Evolutionary conservation across 2,113 vertebrate genomes (phyloP).

Genomic region (Cyanistes caeruleus): DNA sequence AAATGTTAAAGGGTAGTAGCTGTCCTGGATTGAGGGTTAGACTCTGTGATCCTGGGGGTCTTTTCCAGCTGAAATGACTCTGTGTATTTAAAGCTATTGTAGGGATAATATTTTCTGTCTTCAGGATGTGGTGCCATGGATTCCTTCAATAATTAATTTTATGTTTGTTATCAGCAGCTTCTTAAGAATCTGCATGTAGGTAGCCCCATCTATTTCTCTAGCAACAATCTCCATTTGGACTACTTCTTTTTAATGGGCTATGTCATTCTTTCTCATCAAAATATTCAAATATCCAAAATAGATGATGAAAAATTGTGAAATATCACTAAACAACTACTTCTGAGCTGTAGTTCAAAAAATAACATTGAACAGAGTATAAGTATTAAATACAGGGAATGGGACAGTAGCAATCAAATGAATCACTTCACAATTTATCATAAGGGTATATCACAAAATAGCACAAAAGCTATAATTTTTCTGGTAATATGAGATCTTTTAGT

Average conservation of each 20-base stretch:
- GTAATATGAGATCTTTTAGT: neutral
- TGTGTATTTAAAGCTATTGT: neutral
- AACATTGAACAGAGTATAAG: neutral
- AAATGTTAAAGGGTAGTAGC: neutral
- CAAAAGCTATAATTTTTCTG: neutral
- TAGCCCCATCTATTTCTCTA: neutral
- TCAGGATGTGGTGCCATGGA: neutral
- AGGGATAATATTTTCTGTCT: neutral
- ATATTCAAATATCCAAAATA: neutral
- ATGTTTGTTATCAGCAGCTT: neutral
- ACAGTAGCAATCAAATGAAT: neutral
- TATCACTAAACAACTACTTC: neutral
- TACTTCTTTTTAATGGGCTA: neutral
- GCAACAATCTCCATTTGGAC: neutral
- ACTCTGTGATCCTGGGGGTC: accelerated
- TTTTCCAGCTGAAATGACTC: neutral
- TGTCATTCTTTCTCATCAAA: neutral
- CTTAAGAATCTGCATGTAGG: neutral
- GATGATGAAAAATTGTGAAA: neutral
- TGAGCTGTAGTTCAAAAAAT: neutral
- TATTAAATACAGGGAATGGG: neutral
- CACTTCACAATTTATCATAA: neutral
- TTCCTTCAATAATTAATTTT: neutral
- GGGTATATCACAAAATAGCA: neutral
- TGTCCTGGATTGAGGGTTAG: neutral